Percentiles rank a stretch among this genome's conserved stretches.
These are phyloP conservation scores for Lytechinus variegatus DNA, from an alignment of 35 echinoderm and acorn worm genomes.

Conservation along the genomic window DNA sequence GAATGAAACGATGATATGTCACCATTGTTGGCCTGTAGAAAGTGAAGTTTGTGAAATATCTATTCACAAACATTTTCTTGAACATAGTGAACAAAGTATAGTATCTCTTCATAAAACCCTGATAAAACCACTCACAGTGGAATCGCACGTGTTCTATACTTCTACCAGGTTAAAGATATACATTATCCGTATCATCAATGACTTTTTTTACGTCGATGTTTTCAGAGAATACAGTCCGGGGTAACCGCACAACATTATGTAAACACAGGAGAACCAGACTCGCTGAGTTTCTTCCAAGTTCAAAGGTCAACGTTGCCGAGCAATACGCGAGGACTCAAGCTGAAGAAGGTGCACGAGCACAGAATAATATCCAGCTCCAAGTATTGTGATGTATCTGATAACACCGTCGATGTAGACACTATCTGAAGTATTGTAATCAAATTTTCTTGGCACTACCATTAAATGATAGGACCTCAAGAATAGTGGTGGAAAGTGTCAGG, in stretches of 20 bases:
- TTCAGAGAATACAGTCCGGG: constrained; percentile 27
- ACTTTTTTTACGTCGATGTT: background rate
- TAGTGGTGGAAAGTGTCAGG: background rate
- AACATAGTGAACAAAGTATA: too few relatives aligned
- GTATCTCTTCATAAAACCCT: too few relatives aligned
- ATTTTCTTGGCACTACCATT: background rate
- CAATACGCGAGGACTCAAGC: background rate
- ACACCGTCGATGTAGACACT: background rate
- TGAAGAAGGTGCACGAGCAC: background rate
- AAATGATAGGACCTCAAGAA: background rate
- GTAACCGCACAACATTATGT: constrained; percentile 41
- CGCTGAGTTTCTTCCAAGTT: constrained; percentile 36
- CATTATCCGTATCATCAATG: background rate
- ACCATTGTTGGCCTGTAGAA: too few relatives aligned
- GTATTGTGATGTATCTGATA: background rate
- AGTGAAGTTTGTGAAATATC: too few relatives aligned
- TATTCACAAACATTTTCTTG: too few relatives aligned
- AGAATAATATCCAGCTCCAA: background rate
- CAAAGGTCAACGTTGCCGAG: constrained; percentile 34
- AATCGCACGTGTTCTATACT: background rate
- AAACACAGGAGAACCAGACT: background rate
- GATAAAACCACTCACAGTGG: background rate
- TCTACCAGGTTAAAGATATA: background rate
- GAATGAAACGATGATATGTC: too few relatives aligned
- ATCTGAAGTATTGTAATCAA: background rate